Base-by-base conservation (phyloP, 1,140 invertebrate species). In the Camponotus floridanus region DNA sequence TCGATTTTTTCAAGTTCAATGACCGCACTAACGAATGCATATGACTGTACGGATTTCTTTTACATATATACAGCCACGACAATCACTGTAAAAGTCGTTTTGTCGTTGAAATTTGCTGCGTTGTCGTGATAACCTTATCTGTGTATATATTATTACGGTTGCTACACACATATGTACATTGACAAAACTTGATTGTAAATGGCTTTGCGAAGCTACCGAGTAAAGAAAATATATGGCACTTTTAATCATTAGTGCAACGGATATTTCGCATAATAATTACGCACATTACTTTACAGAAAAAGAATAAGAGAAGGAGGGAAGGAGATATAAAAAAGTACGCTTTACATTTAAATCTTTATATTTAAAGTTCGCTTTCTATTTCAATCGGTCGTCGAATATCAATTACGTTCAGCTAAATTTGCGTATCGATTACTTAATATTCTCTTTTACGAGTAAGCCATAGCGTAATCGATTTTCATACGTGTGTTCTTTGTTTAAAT, bases 81-180 rank as follows among this genome's bases (percentile, higher is more conserved):
- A 83, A 83, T 83, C 21, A 48, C n/a, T 39, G 79, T 73, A 73
- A 73, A 81, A 81, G 88, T 71, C 33, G 42, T 33, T 59, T 88
- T 81, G 88, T 86, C 87, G 42, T 48, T 15, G 61, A 61, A 71
- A 70, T 73, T 81, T 48, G 76, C 81, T 65, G 70, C 57, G 70
- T 31, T 59, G 64, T 61, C 39, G 26, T 57, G 83, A 89, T 88
- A 88, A 81, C 57, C 76, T 88, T 89, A 89, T 89, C 88, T 76
- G 1, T 76, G 74, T 78, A 70, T 81, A 71, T 13, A 68, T 88
- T 86, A 76, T 64, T 57, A 48, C 21, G n/a, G 70, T 78, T 55
- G 39, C 57, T 31, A 26, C 26, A 26, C 6, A 39, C 6, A 11
- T 8, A 15, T 26, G 42, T 31, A 68, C 59, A 51, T 36, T 51